Conservation (phyloP, 2,113 vertebrate genomes). For the Nyctibius bracteatus region DNA sequence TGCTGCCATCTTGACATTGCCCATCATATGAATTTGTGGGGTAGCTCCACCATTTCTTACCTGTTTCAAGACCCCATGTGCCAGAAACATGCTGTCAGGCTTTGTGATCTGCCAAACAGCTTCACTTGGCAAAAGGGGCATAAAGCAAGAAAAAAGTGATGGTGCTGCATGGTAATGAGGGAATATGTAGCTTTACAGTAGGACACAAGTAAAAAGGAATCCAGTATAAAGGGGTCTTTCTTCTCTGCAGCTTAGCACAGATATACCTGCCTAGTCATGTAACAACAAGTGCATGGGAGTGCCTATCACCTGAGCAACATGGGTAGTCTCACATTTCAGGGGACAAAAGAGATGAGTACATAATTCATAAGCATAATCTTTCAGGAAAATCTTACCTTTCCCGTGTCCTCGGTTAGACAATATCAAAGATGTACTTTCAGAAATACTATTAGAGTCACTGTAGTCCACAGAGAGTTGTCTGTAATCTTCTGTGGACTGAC, state of each 20-base stretch:
- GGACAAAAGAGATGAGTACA: background rate
- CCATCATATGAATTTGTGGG: background rate
- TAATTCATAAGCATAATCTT: background rate
- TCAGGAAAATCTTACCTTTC: slow-evolving; percentile 16
- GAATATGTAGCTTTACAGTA: background rate
- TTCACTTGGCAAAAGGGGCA: background rate
- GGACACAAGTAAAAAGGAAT: background rate
- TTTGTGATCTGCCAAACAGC: background rate
- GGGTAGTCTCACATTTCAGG: background rate
- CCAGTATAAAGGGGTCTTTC: background rate
- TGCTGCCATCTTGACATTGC: background rate
- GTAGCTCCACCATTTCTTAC: background rate
- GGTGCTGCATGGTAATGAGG: background rate
- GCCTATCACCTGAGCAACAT: background rate
- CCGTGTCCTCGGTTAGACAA: slow-evolving; percentile 31
- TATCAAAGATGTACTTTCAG: slow-evolving; percentile 47
- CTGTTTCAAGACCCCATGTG: background rate
- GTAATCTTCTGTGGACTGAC: slow-evolving; percentile 58
- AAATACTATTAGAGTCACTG: slow-evolving; percentile 58
- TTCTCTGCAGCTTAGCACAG: background rate
- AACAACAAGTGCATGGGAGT: background rate
- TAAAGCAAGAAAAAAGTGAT: background rate
- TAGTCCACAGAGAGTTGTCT: slow-evolving; percentile 38
- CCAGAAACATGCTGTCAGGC: background rate
- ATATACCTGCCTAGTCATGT: background rate